These are phyloP conservation scores for Nycticebus coucang DNA, from an alignment of 2,113 vertebrate species.

Conservation along the genomic window DNA sequence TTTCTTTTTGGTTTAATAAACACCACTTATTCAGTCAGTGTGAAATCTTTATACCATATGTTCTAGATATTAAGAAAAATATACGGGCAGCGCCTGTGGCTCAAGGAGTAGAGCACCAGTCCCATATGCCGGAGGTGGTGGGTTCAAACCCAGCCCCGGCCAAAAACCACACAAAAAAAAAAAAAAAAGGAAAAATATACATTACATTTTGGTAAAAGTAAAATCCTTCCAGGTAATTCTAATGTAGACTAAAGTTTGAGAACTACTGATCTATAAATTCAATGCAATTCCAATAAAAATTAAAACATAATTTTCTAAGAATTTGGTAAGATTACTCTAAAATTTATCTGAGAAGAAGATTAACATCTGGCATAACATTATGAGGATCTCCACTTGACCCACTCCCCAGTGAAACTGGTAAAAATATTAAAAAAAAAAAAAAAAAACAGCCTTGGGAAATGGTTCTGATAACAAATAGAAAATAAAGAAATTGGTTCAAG, in stretches of 20 bases:
- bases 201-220: constrained; percentile 99
- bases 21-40: constrained; percentile 99
- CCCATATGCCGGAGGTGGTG: no score
- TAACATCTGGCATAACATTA: background rate
- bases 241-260: background rate
- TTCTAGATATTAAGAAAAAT: constrained; percentile 99
- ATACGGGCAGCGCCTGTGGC: no score
- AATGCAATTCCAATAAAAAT: background rate
- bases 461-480: background rate
- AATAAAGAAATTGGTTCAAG: background rate
- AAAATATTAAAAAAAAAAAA: no score
- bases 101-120: no score
- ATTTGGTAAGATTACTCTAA: background rate
- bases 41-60: constrained; percentile 99
- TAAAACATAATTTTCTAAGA: background rate
- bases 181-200: constrained; percentile 99
- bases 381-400: background rate
- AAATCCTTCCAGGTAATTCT: background rate
- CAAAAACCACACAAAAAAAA: no score
- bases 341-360: background rate
- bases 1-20: constrained; percentile 99
- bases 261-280: background rate
- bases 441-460: background rate
- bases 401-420: background rate
- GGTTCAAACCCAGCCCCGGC: no score